phyloP scores from a whole-genome alignment of 2,888 invertebrate species.

The Erynnis tages region DNA sequence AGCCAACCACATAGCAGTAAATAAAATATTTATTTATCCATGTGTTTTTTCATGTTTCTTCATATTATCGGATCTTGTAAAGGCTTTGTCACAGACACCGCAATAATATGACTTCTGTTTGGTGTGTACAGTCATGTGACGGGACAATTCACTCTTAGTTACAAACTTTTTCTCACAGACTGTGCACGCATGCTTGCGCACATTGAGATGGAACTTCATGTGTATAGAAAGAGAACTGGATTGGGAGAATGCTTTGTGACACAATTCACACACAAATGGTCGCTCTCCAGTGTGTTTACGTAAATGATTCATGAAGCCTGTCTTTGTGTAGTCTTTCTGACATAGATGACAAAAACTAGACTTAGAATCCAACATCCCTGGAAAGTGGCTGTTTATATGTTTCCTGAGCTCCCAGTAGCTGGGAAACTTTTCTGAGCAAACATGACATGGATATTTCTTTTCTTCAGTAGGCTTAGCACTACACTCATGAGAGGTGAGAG shows the following conservation, averaged over 20 bases:
- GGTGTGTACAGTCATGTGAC: conserved; percentile 79
- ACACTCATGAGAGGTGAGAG: conserved; percentile 67
- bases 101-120: conserved; percentile 79
- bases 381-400: conserved; percentile 76
- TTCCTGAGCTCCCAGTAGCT: conserved; percentile 78
- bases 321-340: conserved; percentile 79
- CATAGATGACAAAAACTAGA: conserved; percentile 80
- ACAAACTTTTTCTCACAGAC: conserved; percentile 80
- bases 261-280: conserved; percentile 78
- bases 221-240: conserved; percentile 78
- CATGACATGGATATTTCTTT: conserved; percentile 77
- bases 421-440: conserved; percentile 75
- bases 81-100: conserved; percentile 78
- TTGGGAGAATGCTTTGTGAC: conserved; percentile 77
- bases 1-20: conserved; percentile 31
- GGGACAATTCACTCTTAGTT: conserved; percentile 78
- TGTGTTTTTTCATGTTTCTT: conserved; percentile 81
- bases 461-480: conserved; percentile 74
- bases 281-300: conserved; percentile 77
- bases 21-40: conserved; percentile 47
- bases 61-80: conserved; percentile 79
- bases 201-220: conserved; percentile 79
- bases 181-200: conserved; percentile 77
- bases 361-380: conserved; percentile 78
- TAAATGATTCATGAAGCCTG: conserved; percentile 78